Evolutionary conservation across 2,113 vertebrate species (phyloP).

Genomic region (Saiga tatarica): DNA sequence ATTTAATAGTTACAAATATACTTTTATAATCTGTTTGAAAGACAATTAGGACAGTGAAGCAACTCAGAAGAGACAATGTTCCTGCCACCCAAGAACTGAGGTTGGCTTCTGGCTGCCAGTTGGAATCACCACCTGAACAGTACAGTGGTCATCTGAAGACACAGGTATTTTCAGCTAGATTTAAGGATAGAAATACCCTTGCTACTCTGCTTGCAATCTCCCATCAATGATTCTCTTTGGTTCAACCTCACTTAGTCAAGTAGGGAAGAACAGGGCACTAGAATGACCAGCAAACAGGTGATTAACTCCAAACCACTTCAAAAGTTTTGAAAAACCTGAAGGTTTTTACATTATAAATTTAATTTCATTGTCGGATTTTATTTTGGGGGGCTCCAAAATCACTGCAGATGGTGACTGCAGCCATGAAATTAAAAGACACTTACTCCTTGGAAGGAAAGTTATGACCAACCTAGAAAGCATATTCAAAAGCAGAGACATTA

Average conservation of each 20-base stretch:
- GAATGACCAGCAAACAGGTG: neutral
- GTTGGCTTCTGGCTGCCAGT: neutral
- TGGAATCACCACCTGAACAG: neutral
- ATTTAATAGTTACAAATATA: neutral
- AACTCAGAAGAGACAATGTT: neutral
- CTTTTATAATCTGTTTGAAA: neutral
- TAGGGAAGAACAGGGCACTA: fast-evolving
- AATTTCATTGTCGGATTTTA: neutral
- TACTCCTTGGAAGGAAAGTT: too few species aligned
- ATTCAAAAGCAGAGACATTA: too few species aligned
- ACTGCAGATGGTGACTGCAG: too few species aligned
- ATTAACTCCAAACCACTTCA: neutral
- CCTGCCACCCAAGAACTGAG: neutral
- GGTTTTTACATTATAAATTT: neutral
- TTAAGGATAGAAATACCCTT: neutral
- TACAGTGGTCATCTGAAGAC: neutral
- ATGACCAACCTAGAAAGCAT: too few species aligned
- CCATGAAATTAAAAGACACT: too few species aligned
- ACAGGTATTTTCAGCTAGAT: neutral
- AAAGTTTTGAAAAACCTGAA: neutral
- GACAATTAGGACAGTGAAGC: neutral
- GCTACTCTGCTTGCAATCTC: neutral
- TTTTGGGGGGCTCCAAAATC: too few species aligned
- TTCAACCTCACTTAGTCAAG: neutral
- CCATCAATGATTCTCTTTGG: neutral